Percentiles rank a stretch among this genome's conserved stretches.
phyloP scores from a whole-genome alignment of 2,888 invertebrate species.

The Hecatera dysodea region DNA sequence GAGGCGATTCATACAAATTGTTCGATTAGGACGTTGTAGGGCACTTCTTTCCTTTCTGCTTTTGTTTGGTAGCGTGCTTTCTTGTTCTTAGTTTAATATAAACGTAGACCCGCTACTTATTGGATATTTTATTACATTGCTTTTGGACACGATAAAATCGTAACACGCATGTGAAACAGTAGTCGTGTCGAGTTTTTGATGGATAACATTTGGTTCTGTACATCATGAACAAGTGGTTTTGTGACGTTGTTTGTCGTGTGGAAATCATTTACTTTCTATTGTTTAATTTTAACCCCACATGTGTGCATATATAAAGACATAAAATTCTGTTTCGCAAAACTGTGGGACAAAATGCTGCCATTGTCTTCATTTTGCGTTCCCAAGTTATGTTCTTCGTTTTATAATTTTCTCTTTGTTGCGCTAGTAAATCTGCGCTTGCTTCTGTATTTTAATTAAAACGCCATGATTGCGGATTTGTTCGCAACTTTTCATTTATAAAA shows the following conservation, averaged over 20 bases:
- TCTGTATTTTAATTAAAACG: constrained; percentile 37
- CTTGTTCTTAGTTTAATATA: constrained; percentile 37
- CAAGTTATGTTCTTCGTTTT: constrained; percentile 45
- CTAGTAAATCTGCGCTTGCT: constrained; percentile 13
- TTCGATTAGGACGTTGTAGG: constrained; percentile 37
- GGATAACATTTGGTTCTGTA: not conserved
- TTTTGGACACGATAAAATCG: constrained; percentile 47
- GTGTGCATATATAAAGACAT: constrained; percentile 21
- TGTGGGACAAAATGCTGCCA: constrained; percentile 51
- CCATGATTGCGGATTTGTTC: constrained; percentile 13
- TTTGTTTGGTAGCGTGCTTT: constrained; percentile 54
- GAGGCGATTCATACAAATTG: constrained; percentile 57
- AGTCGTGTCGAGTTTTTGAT: not conserved
- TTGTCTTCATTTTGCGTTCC: constrained; percentile 47
- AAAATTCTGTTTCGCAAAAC: constrained; percentile 51
- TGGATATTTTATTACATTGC: constrained; percentile 40
- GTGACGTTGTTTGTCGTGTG: constrained; percentile 10
- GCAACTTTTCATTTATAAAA: constrained; percentile 24
- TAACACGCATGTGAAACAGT: constrained; percentile 28
- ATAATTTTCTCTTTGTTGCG: constrained; percentile 52
- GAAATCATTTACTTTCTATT: constrained; percentile 45
- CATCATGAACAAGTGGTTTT: constrained; percentile 1
- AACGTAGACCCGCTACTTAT: constrained; percentile 33
- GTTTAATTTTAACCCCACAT: constrained; percentile 37
- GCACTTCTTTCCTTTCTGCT: constrained; percentile 35